Base-by-base conservation (phyloP, 2,888 invertebrate genomes). In the Danaus chrysippus region DNA sequence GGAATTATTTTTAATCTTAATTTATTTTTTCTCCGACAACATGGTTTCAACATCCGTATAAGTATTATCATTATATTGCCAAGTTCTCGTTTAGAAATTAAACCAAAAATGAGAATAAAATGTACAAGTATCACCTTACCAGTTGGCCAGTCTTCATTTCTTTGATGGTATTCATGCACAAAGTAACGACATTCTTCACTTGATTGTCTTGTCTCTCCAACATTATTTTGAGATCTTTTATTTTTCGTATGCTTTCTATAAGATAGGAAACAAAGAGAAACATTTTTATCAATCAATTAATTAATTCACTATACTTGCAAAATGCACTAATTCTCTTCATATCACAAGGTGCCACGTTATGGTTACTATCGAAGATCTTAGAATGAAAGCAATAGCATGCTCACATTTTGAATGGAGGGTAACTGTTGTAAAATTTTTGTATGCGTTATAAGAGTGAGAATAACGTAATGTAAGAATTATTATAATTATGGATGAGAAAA, bases 111-210 rank as follows among this genome's bases (percentile, higher is more conserved):
- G 62, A n/a, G 13, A 46, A 23, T 49, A 54, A n/a, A 19, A 42
- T 42, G 9, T 17, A 34, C 15, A 54, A 56, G 5, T 2, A 1
- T 58, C 52, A 10, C 56, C 71, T 68, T 69, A 83, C 83, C 72
- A 76, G 61, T 12, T 74, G 63, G 2, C 75, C 76, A 0, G 77
- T 67, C 67, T 82, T 84, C 73, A 83, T 77, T 63, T 83, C 79
- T 56, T 79, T 81, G 56, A 85, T 79, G 0, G 81, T 79, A 10
- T 76, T 79, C 77, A 83, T 79, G 69, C 83, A 85, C 55, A 82
- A 54, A 11, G 81, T 73, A 3, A 86, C 65, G 5, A 86, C 78
- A 65, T 77, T 81, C 64, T 81, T 79, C 9, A 83, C 75, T 66
- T 82, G 79, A 44, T 76, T 71, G 61, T 84, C 79, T 68, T 81